phyloP scores from a whole-genome alignment of 1,140 invertebrate species.

The Ridgeia piscesae region DNA sequence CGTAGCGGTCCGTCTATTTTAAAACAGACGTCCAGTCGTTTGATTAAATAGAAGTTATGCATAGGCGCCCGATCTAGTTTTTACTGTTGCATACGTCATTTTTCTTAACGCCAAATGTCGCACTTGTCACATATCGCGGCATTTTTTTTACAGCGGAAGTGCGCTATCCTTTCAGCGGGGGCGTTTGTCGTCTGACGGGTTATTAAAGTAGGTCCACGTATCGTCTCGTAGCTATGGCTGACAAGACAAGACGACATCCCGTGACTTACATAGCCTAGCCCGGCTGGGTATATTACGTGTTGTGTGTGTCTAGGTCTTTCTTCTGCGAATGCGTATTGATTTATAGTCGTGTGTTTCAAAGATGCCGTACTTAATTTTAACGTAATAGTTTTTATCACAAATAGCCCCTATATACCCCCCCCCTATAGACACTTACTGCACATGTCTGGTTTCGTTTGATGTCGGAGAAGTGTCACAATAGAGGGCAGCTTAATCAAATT shows the following conservation, averaged over 20 bases:
- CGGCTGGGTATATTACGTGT: background rate
- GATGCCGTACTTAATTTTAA: background rate
- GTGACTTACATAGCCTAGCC: background rate
- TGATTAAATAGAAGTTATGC: background rate
- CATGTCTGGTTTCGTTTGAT: background rate
- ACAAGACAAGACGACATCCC: background rate
- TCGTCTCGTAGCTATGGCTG: background rate
- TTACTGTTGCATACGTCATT: background rate
- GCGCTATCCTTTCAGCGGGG: background rate
- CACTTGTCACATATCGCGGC: background rate
- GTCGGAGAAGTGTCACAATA: background rate
- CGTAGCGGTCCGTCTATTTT: background rate
- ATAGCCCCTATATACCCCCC: too few relatives aligned
- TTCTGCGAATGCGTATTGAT: background rate
- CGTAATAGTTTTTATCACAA: too few relatives aligned
- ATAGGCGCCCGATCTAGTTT: background rate
- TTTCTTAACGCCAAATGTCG: background rate
- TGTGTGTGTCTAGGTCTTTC: background rate
- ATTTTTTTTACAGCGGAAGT: background rate
- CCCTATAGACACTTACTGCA: background rate
- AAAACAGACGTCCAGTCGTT: background rate
- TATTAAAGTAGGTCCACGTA: background rate
- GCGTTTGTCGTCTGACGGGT: too few relatives aligned
- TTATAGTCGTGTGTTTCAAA: background rate
- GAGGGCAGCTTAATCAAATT: background rate